These are phyloP conservation scores for Melieria crassipennis DNA, from an alignment of 2,888 invertebrate species.

Conservation along the genomic window DNA sequence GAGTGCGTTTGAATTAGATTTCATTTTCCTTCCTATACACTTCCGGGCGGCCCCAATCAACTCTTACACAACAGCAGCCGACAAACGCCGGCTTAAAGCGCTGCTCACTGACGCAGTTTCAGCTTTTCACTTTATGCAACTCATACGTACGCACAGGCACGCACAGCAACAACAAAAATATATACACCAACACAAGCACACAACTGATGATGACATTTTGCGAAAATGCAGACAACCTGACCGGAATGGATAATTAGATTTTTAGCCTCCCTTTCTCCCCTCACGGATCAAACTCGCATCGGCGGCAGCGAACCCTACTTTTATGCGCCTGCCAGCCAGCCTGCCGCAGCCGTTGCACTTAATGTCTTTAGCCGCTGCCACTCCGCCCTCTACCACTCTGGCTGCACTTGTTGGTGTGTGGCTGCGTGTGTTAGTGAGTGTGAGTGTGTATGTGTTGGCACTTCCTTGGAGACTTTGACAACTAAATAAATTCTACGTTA, in stretches of 20 bases:
- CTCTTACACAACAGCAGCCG: no score
- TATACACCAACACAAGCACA: slow-evolving; percentile 1
- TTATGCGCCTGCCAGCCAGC: neutral
- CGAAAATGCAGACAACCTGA: slow-evolving; percentile 52
- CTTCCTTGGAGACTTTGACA: slow-evolving; percentile 29
- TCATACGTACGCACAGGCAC: no score
- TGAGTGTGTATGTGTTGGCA: neutral
- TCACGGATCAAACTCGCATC: neutral
- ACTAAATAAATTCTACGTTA: slow-evolving; percentile 32
- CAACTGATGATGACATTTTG: slow-evolving; percentile 54
- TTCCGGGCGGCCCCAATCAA: no score
- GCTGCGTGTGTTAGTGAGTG: neutral
- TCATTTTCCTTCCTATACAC: no score
- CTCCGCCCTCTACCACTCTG: neutral
- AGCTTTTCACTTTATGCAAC: no score
- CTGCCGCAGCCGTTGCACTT: neutral
- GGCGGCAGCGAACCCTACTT: neutral
- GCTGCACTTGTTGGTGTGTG: slow-evolving; percentile 19
- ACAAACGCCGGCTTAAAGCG: no score
- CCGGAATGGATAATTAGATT: slow-evolving; percentile 56
- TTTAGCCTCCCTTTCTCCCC: slow-evolving; percentile 4
- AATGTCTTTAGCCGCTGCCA: neutral
- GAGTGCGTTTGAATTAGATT: no score
- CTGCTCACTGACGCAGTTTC: no score
- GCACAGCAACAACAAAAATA: no score